These are phyloP conservation scores for Metacarcinus magister DNA, from an alignment of 2,888 invertebrate genomes.

Conservation along the genomic window DNA sequence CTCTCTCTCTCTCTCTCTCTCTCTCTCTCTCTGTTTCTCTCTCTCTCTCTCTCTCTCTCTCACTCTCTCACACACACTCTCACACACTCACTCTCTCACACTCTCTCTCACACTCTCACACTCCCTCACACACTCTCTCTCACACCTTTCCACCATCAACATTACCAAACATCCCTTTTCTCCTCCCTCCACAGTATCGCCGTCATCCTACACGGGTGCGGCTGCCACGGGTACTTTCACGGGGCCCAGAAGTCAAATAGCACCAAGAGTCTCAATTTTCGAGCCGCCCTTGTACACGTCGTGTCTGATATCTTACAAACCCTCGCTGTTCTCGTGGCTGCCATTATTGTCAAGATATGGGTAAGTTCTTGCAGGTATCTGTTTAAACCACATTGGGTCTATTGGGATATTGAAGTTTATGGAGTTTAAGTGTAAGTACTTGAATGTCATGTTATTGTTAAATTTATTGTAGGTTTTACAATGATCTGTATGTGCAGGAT, in stretches of 20 bases:
- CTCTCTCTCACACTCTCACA: background rate
- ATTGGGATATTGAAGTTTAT: too few species aligned
- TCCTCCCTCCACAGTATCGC: conserved; percentile 56
- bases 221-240: conserved; percentile 70
- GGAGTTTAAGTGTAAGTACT: too few species aligned
- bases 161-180: background rate
- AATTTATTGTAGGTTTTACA: background rate
- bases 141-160: background rate
- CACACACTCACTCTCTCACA: background rate
- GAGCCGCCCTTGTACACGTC: conserved; percentile 51
- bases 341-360: conserved; percentile 68
- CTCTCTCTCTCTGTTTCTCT: too few species aligned
- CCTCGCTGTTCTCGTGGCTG: conserved; percentile 71
- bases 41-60: background rate
- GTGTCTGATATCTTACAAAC: conserved; percentile 66
- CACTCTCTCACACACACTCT: background rate
- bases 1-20: background rate
- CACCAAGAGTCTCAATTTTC: conserved; percentile 75
- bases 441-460: too few species aligned
- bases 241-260: conserved; percentile 39
- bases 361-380: too few species aligned
- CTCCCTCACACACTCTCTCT: background rate
- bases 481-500: background rate
- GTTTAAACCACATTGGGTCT: too few species aligned
- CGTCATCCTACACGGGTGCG: conserved; percentile 68